Conservation (phyloP, 2,797 vertebrate genomes). For the Labeo calbasu region DNA sequence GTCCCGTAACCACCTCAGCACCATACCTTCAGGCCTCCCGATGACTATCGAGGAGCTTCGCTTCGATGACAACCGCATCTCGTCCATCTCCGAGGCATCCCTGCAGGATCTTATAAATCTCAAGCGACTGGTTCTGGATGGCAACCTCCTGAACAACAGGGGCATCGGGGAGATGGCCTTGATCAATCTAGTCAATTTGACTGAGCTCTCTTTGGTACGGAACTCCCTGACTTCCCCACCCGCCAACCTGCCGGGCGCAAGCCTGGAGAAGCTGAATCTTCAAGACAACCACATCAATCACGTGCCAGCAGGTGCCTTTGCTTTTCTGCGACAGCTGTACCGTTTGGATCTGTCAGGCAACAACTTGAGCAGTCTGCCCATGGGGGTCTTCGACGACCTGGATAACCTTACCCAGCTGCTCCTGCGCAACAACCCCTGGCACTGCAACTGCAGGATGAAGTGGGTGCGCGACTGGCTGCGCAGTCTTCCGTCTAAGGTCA, state of each 20-base stretch:
- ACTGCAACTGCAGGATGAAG: slow-evolving; percentile 97
- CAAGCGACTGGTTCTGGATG: slow-evolving; percentile 95
- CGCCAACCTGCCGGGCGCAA: slow-evolving; percentile 91
- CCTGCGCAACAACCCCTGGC: slow-evolving; percentile 98
- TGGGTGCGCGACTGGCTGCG: slow-evolving; percentile 99
- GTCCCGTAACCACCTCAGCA: slow-evolving; percentile 98
- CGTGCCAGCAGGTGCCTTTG: slow-evolving; percentile 92
- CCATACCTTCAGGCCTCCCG: slow-evolving; percentile 95
- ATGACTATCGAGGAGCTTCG: slow-evolving; percentile 98
- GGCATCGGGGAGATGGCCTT: slow-evolving; percentile 96
- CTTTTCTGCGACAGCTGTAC: slow-evolving; percentile 93
- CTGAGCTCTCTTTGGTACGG: slow-evolving; percentile 94
- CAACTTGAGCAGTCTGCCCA: slow-evolving; percentile 96
- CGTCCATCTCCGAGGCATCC: slow-evolving; percentile 93
- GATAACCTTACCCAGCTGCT: slow-evolving; percentile 98
- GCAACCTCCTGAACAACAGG: slow-evolving; percentile 96
- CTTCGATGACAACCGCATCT: slow-evolving; percentile 99
- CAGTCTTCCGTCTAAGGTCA: slow-evolving; percentile 90
- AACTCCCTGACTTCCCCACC: slow-evolving; percentile 95
- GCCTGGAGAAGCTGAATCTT: slow-evolving; percentile 94
- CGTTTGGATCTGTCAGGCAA: slow-evolving; percentile 98
- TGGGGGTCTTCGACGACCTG: slow-evolving; percentile 96
- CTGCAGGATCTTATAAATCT: slow-evolving; percentile 98
- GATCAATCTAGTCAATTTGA: slow-evolving; percentile 93
- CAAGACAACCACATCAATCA: slow-evolving; percentile 99